These are phyloP conservation scores for Aplysina aerophoba DNA, from an alignment of 37 sponge, comb jelly and placozoan species.

Conservation along the genomic window DNA sequence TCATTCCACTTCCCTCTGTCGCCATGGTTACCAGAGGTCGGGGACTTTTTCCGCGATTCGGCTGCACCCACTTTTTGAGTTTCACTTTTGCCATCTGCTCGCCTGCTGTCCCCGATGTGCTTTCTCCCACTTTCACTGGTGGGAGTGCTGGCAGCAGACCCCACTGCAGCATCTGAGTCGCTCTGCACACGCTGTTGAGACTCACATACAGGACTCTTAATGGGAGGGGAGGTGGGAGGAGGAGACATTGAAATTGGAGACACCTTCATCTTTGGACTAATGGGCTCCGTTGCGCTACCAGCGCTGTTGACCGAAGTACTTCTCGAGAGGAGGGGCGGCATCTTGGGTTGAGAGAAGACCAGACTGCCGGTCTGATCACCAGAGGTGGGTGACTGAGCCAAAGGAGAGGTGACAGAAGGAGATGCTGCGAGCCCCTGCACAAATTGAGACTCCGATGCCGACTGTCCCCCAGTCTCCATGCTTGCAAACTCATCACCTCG, in stretches of 20 bases:
- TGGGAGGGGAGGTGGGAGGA: constrained; percentile 30
- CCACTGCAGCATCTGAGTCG: no score
- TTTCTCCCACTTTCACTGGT: no score
- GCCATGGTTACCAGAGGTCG: no score
- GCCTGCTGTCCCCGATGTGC: no score
- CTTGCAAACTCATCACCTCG: neutral
- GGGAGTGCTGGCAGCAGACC: no score
- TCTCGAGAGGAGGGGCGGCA: neutral
- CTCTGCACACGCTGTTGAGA: no score
- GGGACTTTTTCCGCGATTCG: no score
- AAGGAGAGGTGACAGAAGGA: neutral
- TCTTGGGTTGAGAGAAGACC: no score
- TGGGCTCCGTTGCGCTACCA: neutral
- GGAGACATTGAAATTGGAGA: constrained; percentile 34
- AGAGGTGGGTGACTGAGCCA: neutral
- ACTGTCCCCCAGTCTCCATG: neutral
- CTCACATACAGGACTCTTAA: neutral
- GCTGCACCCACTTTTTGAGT: no score
- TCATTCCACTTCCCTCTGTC: no score
- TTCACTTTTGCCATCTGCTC: no score
- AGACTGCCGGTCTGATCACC: no score
- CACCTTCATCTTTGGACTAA: constrained; percentile 9
- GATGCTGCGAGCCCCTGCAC: neutral
- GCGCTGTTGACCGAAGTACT: neutral
- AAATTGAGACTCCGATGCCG: neutral